Base-by-base conservation (phyloP, 2,113 vertebrate species). In the Brevimyrus niger region DNA sequence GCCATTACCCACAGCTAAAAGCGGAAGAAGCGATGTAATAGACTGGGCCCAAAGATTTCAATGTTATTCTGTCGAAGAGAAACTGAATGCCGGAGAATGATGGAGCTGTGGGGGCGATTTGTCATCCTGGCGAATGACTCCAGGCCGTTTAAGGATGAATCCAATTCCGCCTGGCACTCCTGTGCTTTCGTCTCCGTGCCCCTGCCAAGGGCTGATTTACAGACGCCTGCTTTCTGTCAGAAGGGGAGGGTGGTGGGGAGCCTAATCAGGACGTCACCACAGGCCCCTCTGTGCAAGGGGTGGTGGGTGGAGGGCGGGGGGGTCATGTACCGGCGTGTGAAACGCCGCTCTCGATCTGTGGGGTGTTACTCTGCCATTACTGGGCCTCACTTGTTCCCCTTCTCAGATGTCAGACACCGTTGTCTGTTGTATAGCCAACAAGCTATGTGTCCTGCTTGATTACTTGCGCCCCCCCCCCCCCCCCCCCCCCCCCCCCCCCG, bases 171-270 rank as follows among this genome's bases (percentile, higher is more conserved):
- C 65, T 90, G 90, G 92, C 92, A 92, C 91, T 92, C 90, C 90
- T 90, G 38, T 86, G 91, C 83, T 19, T 19, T 84, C 27, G 6
- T 90, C 89, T 92, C 90, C 87, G 92, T 93, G 92, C 89, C 90
- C 90, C 82, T 87, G 85, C 89, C 89, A 55, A 83, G 85, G 13
- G 2, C 23, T 93, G 93, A 94, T 94, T 94, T 93, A 94, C 90
- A 53, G 90, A 90, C 3, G 83, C 89, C 89, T 86, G 92, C 90
- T 90, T 92, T 91, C 89, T 76, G 85, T 92, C 90, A 27, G 87
- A 51, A 83, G 27, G 53, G 89, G 76, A 90, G 31, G 89, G 50
- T 0, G 89, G 50, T 0, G 19, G 15, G 27, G 1, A 50, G 27
- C 19, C 80, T 82, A 53, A 61, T 44, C 15, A 88, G 42, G 42